phyloP scores from a whole-genome alignment of 2,797 vertebrate genomes.

The Lagorchestes hirsutus region DNA sequence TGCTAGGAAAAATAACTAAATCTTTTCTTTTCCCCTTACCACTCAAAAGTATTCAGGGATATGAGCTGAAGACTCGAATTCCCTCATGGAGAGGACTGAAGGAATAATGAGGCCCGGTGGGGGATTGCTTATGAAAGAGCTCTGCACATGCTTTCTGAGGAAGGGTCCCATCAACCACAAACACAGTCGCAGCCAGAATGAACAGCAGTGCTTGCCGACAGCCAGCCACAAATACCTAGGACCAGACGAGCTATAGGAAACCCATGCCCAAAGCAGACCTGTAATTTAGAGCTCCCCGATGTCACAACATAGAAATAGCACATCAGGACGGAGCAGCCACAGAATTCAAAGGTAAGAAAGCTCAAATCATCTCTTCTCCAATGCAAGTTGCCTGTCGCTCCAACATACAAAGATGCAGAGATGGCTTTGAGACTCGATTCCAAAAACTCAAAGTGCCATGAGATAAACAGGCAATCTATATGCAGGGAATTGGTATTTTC shows the following conservation, averaged over 20 bases:
- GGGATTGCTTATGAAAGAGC: constrained; percentile 11
- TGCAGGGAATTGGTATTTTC: background rate
- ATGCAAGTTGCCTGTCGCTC: constrained; percentile 43
- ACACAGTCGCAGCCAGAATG: background rate
- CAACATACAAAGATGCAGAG: background rate
- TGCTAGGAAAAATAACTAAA: constrained; percentile 55
- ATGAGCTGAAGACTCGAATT: constrained; percentile 54
- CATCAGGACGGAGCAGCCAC: background rate
- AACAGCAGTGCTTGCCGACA: background rate
- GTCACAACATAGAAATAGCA: constrained; percentile 48
- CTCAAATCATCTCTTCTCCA: constrained; percentile 48
- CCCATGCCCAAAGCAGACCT: constrained; percentile 26
- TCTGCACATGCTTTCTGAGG: constrained; percentile 4
- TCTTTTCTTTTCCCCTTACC: constrained; percentile 49
- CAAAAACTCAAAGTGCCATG: constrained; percentile 27
- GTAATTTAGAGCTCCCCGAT: constrained; percentile 41
- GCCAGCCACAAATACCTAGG: constrained; percentile 24
- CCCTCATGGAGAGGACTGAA: constrained; percentile 29
- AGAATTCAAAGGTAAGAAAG: constrained; percentile 42
- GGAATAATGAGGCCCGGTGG: constrained; percentile 15
- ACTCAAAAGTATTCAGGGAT: constrained; percentile 52
- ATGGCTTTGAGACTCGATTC: constrained; percentile 17
- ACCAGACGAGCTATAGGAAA: background rate
- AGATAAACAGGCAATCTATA: constrained; percentile 15
- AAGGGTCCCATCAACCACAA: constrained; percentile 24